Base-by-base conservation (phyloP, 1,140 invertebrate genomes). In the Saccostrea cuccullata region DNA sequence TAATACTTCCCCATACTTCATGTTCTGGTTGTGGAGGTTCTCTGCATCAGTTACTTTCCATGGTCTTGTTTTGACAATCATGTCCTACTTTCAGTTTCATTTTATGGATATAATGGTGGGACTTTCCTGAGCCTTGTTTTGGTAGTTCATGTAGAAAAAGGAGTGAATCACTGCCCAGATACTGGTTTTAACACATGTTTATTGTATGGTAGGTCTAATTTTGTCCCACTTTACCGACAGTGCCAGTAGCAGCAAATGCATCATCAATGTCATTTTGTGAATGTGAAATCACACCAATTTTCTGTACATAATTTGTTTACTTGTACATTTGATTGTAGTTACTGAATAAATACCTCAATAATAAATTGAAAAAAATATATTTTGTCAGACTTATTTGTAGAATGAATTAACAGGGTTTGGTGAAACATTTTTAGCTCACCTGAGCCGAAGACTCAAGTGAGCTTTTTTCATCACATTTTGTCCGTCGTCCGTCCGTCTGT, bases 341-440 rank as follows among this genome's bases (percentile, higher is more conserved):
- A 77, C 70, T 77, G 70, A 77, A 77, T 77, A 77, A 77, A 77
- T 77, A 77, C 70, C 70, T 77, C 70, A 77, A 77, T 77, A 15
- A 77, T 77, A 77, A 77, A 30, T 77, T 30, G 12, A 77, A 12
- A 77, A 64, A 64, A 64, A 17, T 20, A n/a, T 20, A 13, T 60
- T 15, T 60, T 20, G 17, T 64, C 30, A 36, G 15, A 20, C 17
- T 64, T 20, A 64, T 64, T 64, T 20, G 58, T 17, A 64, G 15
- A 20, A 64, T 17, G 58, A 20, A 20, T 64, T 64, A 20, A 20
- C 13, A 64, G n/a, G 20, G 3, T 58, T 58, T 58, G 1, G 15
- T 13, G 56, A 17, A 12, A 20, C 20, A 20, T 60, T 60, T 13
- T 17, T n/a, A n/a, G n/a, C n/a, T n/a, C n/a, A n/a, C n/a, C n/a